Percentiles rank a stretch among this genome's conserved stretches.
Evolutionary conservation across 2,113 vertebrate genomes (phyloP).

Genomic region (Phycodurus eques): DNA sequence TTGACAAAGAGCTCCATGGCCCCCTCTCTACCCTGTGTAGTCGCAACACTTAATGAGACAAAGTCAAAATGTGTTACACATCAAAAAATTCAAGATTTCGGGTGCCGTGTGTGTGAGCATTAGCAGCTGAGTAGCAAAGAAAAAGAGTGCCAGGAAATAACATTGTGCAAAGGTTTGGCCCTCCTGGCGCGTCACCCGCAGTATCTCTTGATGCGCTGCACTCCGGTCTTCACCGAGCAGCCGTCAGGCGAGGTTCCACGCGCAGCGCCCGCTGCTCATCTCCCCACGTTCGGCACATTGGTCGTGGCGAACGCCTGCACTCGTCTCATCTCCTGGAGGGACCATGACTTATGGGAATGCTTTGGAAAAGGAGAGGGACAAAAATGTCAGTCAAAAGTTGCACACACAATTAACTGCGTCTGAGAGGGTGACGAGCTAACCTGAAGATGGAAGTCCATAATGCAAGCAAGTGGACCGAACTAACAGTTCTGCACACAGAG

Average conservation of each 20-base stretch:
- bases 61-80: constrained; percentile 25
- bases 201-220: constrained; percentile 21
- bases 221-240: constrained; percentile 37
- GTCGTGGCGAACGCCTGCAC: constrained; percentile 40
- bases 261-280: constrained; percentile 17
- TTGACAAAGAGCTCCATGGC: constrained; percentile 31
- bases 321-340: constrained; percentile 57
- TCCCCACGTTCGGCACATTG: constrained; percentile 39
- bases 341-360: constrained; percentile 73
- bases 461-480: constrained; percentile 50
- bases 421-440: constrained; percentile 61
- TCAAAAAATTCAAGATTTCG: constrained; percentile 20
- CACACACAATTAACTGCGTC: neutral
- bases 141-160: constrained; percentile 43
- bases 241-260: constrained; percentile 13
- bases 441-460: constrained; percentile 73
- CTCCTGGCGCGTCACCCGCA: constrained; percentile 35
- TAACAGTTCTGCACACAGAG: constrained; percentile 81
- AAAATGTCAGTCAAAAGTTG: neutral
- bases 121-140: constrained; percentile 36
- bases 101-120: constrained; percentile 25
- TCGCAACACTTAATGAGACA: constrained; percentile 30
- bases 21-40: constrained; percentile 39
- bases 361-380: constrained; percentile 38
- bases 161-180: constrained; percentile 50